phyloP scores from a whole-genome alignment of 1,140 invertebrate genomes.

The Acyrthosiphon pisum region DNA sequence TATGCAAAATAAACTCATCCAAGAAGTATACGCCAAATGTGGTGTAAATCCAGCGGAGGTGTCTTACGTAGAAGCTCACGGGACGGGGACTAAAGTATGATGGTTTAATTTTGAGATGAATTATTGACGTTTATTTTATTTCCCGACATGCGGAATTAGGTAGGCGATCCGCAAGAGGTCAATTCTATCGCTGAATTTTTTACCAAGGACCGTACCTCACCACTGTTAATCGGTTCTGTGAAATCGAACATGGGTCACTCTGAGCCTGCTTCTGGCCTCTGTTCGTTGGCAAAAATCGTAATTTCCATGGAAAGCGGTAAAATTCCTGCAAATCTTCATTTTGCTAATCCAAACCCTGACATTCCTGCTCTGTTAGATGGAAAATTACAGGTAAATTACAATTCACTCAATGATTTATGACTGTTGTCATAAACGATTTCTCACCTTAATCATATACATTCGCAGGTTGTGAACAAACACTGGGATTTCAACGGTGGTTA shows the following conservation, averaged over 20 bases:
- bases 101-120: background rate
- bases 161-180: constrained; percentile 96
- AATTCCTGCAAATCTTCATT: constrained; percentile 93
- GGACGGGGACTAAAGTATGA: constrained; percentile 89
- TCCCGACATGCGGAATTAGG: constrained; percentile 60
- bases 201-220: constrained; percentile 74
- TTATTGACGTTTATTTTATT: background rate
- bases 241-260: constrained; percentile 99
- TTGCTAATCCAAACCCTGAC: constrained; percentile 82
- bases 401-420: background rate
- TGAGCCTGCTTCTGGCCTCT: constrained; percentile 90
- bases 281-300: constrained; percentile 86
- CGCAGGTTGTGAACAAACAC: constrained; percentile 79
- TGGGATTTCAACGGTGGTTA: constrained; percentile 84
- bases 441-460: too few relatives aligned
- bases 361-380: constrained; percentile 89
- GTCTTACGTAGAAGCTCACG: constrained; percentile 93
- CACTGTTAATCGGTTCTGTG: constrained; percentile 90
- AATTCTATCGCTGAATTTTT: constrained; percentile 95
- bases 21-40: constrained; percentile 84
- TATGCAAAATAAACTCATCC: constrained; percentile 84
- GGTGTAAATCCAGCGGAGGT: constrained; percentile 83
- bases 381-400: constrained; percentile 65
- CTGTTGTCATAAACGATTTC: background rate
- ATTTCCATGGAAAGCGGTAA: constrained; percentile 87